These are phyloP conservation scores for Melanotaenia duboulayi DNA, from an alignment of 2,113 vertebrate genomes.

Conservation along the genomic window DNA sequence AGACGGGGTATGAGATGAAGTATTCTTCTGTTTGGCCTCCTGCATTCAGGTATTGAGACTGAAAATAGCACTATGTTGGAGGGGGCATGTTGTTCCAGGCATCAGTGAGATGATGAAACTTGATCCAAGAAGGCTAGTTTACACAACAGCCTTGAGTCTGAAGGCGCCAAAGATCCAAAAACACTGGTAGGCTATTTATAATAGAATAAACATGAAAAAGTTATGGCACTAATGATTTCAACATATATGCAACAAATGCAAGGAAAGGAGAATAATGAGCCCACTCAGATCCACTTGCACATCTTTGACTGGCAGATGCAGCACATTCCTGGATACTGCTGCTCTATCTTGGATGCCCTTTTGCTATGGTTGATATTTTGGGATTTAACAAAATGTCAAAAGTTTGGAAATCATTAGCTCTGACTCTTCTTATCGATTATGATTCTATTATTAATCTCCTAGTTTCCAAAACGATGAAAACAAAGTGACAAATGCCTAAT, in stretches of 20 bases:
- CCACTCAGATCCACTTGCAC: background rate
- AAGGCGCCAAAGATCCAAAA: background rate
- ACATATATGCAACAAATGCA: background rate
- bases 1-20: background rate
- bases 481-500: too few species aligned
- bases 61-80: background rate
- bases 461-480: too few species aligned
- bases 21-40: background rate
- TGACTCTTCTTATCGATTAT: too few species aligned
- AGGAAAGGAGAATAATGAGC: background rate
- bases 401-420: too few species aligned
- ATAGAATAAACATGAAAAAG: background rate
- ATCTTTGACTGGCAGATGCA: background rate
- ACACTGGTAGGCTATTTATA: background rate
- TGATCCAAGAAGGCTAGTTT: conserved; percentile 1
- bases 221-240: rapidly evolving
- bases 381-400: too few species aligned
- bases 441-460: too few species aligned
- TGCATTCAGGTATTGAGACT: background rate
- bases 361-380: too few species aligned
- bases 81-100: conserved; percentile 3
- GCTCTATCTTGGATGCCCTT: too few species aligned
- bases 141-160: background rate
- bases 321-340: background rate
- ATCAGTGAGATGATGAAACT: conserved; percentile 13